Base-by-base conservation (phyloP, 2,797 vertebrate genomes). In the Pelodytes ibericus region DNA sequence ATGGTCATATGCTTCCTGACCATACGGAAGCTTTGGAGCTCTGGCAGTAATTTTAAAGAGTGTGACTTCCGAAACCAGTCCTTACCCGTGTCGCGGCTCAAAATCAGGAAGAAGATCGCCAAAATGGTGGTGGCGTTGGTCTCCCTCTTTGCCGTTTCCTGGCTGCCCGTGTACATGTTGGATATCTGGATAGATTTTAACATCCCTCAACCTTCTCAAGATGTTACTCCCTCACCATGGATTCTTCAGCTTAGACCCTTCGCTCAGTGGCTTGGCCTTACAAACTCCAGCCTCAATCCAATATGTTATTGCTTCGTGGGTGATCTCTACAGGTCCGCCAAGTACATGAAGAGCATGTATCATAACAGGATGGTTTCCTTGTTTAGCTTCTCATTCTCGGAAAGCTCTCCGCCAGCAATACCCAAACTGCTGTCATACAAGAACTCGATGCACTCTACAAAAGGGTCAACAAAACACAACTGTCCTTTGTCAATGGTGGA, bases 251-350 rank as follows among this genome's bases (percentile, higher is more conserved):
- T 94, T 1, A 91, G 95, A 2, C 94, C 95, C 0, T 97, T 96
- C 16, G 92, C 94, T 27, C 96, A 96, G 82, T 97, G 96, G 96
- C 89, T 97, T 11, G 93, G 96, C 51, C 93, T 97, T 49, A 97
- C 94, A 2, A 97, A 97, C 89, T 97, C 96, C 82, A 95, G 94
- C 83, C 94, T 97, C 71, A 97, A 97, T 80, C 95, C 96, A 0
- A 95, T 97, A 82, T 97, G 96, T 56, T 97, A 97, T 78, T 97
- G 96, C 57, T 96, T 97, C 75, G 91, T 97, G 0, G 95, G 96
- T 24, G 94, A 95, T 76, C 88, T 97, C 71, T 95, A 95, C 83
- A 93, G 95, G 62, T 96, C 95, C 0, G 95, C 94, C 4, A 93
- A 91, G 83, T 89, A 95, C 65, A 94, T 97, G 79, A 94, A 93